Evolutionary conservation across 2,797 vertebrate genomes (phyloP).

Genomic region (Sylvia borin): DNA sequence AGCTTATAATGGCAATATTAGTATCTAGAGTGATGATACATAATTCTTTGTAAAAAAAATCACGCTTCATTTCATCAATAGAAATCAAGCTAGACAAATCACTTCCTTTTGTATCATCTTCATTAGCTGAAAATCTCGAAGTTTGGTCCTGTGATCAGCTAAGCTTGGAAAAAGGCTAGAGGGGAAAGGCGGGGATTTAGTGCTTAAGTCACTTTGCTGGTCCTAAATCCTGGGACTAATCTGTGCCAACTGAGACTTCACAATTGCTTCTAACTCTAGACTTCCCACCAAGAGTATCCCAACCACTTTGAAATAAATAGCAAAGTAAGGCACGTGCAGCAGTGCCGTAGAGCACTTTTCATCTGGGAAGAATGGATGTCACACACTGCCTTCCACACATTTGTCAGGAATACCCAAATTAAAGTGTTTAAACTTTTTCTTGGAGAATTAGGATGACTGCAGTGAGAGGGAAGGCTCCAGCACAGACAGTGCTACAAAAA

Average conservation of each 20-base stretch:
- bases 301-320: not conserved
- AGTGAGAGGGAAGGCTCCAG: not conserved
- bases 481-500: not conserved
- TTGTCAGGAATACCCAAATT: not conserved
- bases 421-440: not conserved
- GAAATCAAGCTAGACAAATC: not conserved
- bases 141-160: conserved; percentile 53
- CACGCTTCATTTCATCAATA: not conserved
- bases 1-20: not conserved
- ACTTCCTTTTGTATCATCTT: conserved; percentile 1
- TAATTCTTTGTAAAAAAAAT: not conserved
- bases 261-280: not conserved
- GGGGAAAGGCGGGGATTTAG: conserved; percentile 58
- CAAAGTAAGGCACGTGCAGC: not conserved
- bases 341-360: not conserved
- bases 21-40: not conserved
- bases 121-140: conserved; percentile 30
- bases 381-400: not conserved
- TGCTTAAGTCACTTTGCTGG: conserved; percentile 51
- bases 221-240: conserved; percentile 60
- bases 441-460: not conserved
- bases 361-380: not conserved
- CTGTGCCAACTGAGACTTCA: conserved; percentile 19
- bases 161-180: conserved; percentile 36
- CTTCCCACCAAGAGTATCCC: not conserved